A percentile compares a stretch with the other conserved stretches of the same genome.
Evolutionary conservation across 2,113 vertebrate genomes (phyloP).

Genomic region (Puffinus mauretanicus): DNA sequence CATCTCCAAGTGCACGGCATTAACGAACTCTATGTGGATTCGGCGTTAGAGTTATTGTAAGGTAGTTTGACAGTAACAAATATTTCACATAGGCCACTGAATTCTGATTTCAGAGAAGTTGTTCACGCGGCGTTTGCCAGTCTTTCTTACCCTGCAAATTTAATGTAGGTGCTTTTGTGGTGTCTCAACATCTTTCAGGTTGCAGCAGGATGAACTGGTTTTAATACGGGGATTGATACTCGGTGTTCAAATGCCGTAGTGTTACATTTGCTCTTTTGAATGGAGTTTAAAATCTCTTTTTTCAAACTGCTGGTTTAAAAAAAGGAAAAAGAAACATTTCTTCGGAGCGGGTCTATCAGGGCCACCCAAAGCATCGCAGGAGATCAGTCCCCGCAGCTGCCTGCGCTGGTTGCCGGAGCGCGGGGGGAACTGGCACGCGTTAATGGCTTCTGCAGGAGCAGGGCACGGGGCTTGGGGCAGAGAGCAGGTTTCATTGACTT

Average conservation of each 20-base stretch:
- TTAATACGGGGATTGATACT: not conserved
- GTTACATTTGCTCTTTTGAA: not conserved
- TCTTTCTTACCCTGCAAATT: not conserved
- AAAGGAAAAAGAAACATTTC: not conserved
- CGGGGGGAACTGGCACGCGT: not conserved
- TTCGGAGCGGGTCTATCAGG: not conserved
- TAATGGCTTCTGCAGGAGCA: not conserved
- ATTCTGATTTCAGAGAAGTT: not conserved
- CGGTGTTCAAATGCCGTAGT: accelerated
- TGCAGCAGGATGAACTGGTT: not conserved
- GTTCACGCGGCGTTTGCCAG: not conserved
- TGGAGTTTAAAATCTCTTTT: not conserved
- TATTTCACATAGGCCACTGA: constrained; percentile 39
- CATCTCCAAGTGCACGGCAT: not conserved
- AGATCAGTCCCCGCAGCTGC: not conserved
- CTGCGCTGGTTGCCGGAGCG: not conserved
- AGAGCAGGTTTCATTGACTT: not conserved
- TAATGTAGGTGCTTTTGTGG: constrained; percentile 4
- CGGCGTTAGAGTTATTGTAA: not conserved
- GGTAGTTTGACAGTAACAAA: constrained; percentile 21
- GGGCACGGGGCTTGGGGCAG: not conserved
- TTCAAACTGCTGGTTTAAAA: not conserved
- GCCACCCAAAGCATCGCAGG: not conserved
- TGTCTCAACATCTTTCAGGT: not conserved
- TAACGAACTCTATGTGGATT: not conserved